Percentiles rank a stretch among this genome's conserved stretches.
These are phyloP conservation scores for Aphidius colemani DNA, from an alignment of 2,888 invertebrate species.

Conservation along the genomic window DNA sequence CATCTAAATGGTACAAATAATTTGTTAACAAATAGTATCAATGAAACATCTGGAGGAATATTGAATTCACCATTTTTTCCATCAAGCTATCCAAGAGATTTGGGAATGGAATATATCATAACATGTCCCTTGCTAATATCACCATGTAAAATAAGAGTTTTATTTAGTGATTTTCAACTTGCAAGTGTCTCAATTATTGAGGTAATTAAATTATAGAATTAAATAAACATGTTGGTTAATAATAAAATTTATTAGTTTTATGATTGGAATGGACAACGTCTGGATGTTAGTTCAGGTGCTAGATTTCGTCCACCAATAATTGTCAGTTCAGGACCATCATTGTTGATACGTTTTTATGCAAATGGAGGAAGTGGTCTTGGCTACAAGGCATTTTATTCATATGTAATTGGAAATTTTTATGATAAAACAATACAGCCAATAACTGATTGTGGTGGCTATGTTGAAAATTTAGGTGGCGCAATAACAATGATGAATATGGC, in stretches of 20 bases:
- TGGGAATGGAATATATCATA: slow-evolving; percentile 69
- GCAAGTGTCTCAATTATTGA: slow-evolving; percentile 71
- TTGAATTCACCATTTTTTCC: slow-evolving; percentile 74
- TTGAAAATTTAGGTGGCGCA: slow-evolving; percentile 72
- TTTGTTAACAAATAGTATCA: slow-evolving; percentile 41
- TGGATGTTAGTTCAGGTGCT: slow-evolving; percentile 70
- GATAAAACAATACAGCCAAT: slow-evolving; percentile 55
- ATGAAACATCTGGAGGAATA: slow-evolving; percentile 61
- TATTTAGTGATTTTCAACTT: slow-evolving; percentile 73
- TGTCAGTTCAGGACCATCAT: slow-evolving; percentile 67
- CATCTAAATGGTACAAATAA: slow-evolving; percentile 50
- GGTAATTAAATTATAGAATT: too few species aligned
- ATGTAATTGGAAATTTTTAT: slow-evolving; percentile 56
- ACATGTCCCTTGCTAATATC: slow-evolving; percentile 63
- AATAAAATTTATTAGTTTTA: slow-evolving; percentile 63
- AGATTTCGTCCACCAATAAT: slow-evolving; percentile 73
- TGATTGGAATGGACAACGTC: slow-evolving; percentile 70
- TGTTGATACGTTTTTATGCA: slow-evolving; percentile 71
- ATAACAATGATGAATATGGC: slow-evolving; percentile 80
- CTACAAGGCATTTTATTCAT: slow-evolving; percentile 68
- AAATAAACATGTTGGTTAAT: too few species aligned
- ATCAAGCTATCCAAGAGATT: slow-evolving; percentile 69
- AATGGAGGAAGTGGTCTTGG: slow-evolving; percentile 72
- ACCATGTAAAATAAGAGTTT: slow-evolving; percentile 66
- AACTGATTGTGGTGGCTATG: slow-evolving; percentile 72